Conservation (phyloP, 2,888 invertebrate genomes). For the Drosophila tripunctata region DNA sequence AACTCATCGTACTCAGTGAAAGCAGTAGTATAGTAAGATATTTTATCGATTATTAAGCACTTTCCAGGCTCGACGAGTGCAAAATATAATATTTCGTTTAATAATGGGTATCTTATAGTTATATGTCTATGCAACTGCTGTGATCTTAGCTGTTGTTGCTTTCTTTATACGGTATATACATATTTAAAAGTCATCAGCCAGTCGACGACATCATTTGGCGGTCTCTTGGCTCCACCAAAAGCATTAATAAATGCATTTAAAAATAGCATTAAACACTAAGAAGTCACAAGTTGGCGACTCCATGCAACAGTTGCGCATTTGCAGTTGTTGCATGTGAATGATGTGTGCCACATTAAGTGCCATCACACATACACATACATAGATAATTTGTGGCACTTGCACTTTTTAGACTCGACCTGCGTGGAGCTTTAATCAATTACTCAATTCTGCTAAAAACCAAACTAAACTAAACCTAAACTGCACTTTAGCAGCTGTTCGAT, state of each 20-base stretch:
- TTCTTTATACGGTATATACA: no score
- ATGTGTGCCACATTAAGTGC: slow-evolving; percentile 27
- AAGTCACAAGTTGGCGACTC: slow-evolving; percentile 40
- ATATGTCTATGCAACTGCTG: slow-evolving; percentile 7
- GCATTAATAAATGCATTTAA: slow-evolving; percentile 68
- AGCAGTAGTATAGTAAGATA: no score
- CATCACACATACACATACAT: neutral
- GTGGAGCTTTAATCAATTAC: slow-evolving; percentile 24
- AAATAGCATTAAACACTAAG: slow-evolving; percentile 54
- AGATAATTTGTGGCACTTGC: neutral
- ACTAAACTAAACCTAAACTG: slow-evolving; percentile 27
- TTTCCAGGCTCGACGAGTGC: no score
- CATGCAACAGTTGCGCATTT: slow-evolving; percentile 52
- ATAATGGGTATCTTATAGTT: neutral
- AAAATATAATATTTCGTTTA: no score
- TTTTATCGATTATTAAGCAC: no score
- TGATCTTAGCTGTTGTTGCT: slow-evolving; percentile 20
- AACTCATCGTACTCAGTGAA: no score
- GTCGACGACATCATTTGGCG: slow-evolving; percentile 78
- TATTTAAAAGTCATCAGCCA: slow-evolving; percentile 75
- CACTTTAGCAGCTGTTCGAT: slow-evolving; percentile 24
- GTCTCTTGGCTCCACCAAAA: slow-evolving; percentile 41
- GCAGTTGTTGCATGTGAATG: slow-evolving; percentile 47
- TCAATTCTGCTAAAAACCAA: no score
- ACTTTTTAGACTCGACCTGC: slow-evolving; percentile 2